Evolutionary conservation across 2,797 vertebrate species (phyloP), one percentile per base, ranked within the genome.

Genomic region (Hapalemur alaotrensis): DNA sequence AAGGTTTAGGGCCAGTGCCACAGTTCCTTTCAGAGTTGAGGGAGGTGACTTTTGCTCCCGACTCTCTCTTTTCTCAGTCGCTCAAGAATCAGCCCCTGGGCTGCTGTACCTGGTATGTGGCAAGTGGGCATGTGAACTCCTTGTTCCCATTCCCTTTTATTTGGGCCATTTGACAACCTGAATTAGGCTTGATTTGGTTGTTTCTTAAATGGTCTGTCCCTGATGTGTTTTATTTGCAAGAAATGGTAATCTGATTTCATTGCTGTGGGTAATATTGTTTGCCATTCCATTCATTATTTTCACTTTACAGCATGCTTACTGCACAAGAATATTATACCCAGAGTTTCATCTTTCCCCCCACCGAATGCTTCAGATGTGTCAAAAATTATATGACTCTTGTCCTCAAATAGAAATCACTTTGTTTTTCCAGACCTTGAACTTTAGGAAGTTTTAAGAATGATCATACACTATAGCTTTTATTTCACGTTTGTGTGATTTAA

Each of bases 401-500:
- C 48, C 20, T 92, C 46, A 81, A 30, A 20, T 50, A 22, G 30
- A 78, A 93, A n/a, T 52, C 67, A 57, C n/a, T 83, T 32, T 63
- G 43, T 52, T 50, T 86, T 81, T 88, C 65, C 73, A 90, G 85
- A 41, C 48, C 20, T 69, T 48, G 10, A 75, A 52, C 65, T 48
- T 75, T 46, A 59, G 38, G 25, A 85, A 59, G 48, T 92, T 32
- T 75, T 43, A 61, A 63, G 85, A 43, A 69, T 63, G 67, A 25
- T 52, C 6, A 2, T 61, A 28, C 0, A 28, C 22, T 63, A 28
- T 41, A 81, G 59, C 14, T 90, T 73, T 75, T 69, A 28, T 81
- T 95, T 48, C 48, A 84, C 9, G 59, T 61, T 92, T 69, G 50
- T 18, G 17, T 94, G 50, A 75, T 80, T 79, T 52, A 75, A 84